Evolutionary conservation across 2,888 invertebrate genomes (phyloP).

Genomic region (Amiota communis): DNA sequence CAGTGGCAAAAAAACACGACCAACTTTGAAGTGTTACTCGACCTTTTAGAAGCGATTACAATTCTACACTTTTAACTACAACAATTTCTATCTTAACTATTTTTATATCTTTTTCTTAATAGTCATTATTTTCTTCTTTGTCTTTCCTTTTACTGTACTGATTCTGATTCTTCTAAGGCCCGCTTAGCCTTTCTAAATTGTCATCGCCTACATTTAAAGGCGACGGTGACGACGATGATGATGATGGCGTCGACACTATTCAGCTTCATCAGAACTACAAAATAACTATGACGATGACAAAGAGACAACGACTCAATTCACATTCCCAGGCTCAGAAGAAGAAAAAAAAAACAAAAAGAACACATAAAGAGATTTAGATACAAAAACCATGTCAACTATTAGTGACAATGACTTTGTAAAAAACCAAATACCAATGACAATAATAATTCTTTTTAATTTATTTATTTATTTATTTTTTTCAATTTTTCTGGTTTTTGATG

Average conservation of each 20-base stretch:
- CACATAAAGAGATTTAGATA: background rate
- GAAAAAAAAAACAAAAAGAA: background rate
- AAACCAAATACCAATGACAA: background rate
- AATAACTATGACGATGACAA: background rate
- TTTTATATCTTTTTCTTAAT: background rate
- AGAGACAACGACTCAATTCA: background rate
- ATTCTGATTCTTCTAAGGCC: too few species aligned
- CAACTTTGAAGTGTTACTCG: slow-evolving; percentile 19
- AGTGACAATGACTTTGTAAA: slow-evolving; percentile 23
- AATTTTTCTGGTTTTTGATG: background rate
- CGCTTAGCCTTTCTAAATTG: too few species aligned
- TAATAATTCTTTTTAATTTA: background rate
- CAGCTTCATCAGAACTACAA: background rate
- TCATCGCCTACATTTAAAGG: too few species aligned
- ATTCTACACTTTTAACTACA: background rate
- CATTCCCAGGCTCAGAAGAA: background rate
- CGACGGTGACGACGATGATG: background rate
- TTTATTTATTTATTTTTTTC: background rate
- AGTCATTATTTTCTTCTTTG: background rate
- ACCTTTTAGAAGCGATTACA: slow-evolving; percentile 17
- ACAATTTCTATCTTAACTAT: background rate
- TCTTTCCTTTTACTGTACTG: background rate
- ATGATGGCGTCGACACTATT: background rate
- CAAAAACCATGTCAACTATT: background rate
- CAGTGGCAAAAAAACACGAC: background rate